These are phyloP conservation scores for Ceyx cyanopectus DNA, from an alignment of 2,113 vertebrate genomes.

Conservation along the genomic window DNA sequence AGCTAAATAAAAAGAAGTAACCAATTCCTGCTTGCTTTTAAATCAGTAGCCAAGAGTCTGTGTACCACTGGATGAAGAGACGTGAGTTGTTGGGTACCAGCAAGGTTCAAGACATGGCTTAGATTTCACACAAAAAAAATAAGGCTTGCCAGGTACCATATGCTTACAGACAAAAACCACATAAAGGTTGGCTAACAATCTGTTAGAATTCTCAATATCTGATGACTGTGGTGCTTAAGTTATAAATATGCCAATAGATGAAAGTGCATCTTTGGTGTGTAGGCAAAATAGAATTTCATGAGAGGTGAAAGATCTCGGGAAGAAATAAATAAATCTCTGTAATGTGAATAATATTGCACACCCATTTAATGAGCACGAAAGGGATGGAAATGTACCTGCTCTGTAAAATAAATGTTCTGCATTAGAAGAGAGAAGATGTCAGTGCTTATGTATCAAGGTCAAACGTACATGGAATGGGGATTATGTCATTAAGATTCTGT, in stretches of 20 bases:
- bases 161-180: background rate
- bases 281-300: background rate
- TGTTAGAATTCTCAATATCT: background rate
- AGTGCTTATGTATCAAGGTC: constrained; percentile 8
- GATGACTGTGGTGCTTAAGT: background rate
- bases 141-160: background rate
- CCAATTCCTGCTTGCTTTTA: background rate
- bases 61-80: background rate
- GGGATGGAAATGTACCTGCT: constrained; percentile 45
- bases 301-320: background rate
- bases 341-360: constrained; percentile 5
- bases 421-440: constrained; percentile 32
- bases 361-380: constrained; percentile 3
- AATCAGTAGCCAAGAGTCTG: background rate
- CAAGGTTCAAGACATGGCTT: background rate
- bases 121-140: background rate
- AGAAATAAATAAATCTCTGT: background rate
- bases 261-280: background rate
- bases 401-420: constrained; percentile 61
- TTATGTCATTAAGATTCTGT: background rate
- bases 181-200: background rate
- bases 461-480: background rate
- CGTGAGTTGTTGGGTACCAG: background rate
- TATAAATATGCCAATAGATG: background rate
- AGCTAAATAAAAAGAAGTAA: background rate